Evolutionary conservation across 2,888 invertebrate genomes (phyloP), one percentile per base, ranked within the genome.

Genomic region (Idaea aversata): DNA sequence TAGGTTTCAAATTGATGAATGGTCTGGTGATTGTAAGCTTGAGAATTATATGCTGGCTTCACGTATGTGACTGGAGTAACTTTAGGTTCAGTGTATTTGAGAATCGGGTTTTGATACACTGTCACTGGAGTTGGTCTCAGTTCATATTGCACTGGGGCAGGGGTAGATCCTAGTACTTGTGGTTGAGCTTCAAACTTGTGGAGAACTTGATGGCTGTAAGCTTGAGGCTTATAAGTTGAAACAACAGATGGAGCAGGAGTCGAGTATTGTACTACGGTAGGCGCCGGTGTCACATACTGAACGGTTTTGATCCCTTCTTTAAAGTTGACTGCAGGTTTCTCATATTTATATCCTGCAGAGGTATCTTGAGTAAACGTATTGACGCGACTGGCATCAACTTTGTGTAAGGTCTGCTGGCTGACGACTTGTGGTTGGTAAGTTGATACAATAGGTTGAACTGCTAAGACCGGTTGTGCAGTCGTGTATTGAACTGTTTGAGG

Each of bases 71-170:
- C 75, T n/a, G 91, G 88, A 25, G 87, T 84, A n/a, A 81, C 78
- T 63, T 86, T 83, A 6, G 74, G 72, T 74, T 88, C 82, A 4
- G 82, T 83, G 67, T 88, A 91, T 72, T 88, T 80, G 6, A 88
- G 66, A 15, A 91, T 80, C 4, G 91, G 92, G 70, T 92, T 92
- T 74, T 90, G 82, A 67, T 92, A 90, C 15, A 86, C 69, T 15
- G 90, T 83, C 3, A 89, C 87, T 35, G 88, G 81, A 58, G 91
- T 88, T 62, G 87, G 83, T 69, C 89, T 87, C 65, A 90, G 88
- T 47, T 80, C 76, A 59, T 86, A 74, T 67, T 85, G 80, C 67
- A 77, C 72, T 61, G 92, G 83, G 62, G 75, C 67, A 34, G 84
- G 78, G 35, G 92, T 88, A 6, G 90, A 84, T 57, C 87, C 85